phyloP scores from a whole-genome alignment of 2,113 vertebrate genomes.

The Emberiza fucata region DNA sequence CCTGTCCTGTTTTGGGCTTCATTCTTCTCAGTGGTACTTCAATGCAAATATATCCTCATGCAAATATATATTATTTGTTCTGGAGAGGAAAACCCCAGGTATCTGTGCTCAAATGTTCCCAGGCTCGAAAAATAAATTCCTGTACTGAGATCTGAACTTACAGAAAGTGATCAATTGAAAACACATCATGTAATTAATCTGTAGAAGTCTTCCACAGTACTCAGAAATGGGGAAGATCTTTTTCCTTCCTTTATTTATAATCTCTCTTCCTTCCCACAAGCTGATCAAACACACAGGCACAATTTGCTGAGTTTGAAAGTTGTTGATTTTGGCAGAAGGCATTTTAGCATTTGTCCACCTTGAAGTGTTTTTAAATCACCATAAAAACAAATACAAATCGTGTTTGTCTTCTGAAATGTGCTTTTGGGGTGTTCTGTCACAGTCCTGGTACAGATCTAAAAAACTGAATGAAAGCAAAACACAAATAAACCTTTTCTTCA shows the following conservation, averaged over 20 bases:
- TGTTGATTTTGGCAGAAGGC: slow-evolving; percentile 21
- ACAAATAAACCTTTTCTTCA: background rate
- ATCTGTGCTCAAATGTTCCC: background rate
- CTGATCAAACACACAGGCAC: background rate
- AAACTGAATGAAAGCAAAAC: background rate
- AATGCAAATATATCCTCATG: background rate
- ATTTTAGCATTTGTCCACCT: background rate
- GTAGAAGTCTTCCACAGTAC: background rate
- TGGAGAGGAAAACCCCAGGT: background rate
- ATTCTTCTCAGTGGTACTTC: background rate
- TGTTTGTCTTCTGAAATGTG: background rate
- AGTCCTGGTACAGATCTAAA: background rate
- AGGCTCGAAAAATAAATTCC: background rate
- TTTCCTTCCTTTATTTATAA: background rate
- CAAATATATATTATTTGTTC: background rate
- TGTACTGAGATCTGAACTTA: background rate
- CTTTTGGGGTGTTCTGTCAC: background rate
- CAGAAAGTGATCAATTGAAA: background rate
- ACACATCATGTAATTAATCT: background rate
- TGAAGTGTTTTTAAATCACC: background rate
- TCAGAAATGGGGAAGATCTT: background rate
- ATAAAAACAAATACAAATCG: background rate
- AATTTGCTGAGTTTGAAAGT: background rate
- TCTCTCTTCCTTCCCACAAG: background rate
- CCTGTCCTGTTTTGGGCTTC: background rate